A percentile compares a stretch with the other conserved stretches of the same genome.
Conservation (phyloP, 2,888 invertebrate species). For the Eristalis tenax region DNA sequence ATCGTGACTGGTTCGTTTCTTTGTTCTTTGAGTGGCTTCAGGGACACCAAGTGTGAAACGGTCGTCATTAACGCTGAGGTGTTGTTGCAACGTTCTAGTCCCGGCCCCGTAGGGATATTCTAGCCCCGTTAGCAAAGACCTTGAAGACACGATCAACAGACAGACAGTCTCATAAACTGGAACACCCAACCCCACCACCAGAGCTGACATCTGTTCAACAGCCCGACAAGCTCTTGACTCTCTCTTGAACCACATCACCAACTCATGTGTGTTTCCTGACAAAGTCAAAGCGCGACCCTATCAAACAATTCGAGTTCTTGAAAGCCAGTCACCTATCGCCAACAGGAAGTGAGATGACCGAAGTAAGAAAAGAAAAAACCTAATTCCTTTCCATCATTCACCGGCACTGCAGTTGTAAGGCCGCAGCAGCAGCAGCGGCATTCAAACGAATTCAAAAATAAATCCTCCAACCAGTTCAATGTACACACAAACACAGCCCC, state of each 20-base stretch:
- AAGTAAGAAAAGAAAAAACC: background rate
- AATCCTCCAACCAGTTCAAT: background rate
- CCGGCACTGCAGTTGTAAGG: background rate
- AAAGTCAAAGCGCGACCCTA: background rate
- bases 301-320: background rate
- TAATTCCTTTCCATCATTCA: background rate
- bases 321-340: background rate
- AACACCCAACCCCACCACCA: too few species aligned
- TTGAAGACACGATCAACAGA: too few species aligned
- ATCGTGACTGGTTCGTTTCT: background rate
- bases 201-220: too few species aligned
- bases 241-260: too few species aligned
- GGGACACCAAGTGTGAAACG: too few species aligned
- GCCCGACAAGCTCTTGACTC: too few species aligned
- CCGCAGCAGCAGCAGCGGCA: background rate
- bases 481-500: background rate
- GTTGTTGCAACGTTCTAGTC: too few species aligned
- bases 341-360: background rate
- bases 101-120: too few species aligned
- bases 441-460: background rate
- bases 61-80: too few species aligned
- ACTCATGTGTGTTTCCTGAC: background rate
- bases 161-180: too few species aligned
- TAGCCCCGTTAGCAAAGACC: too few species aligned
- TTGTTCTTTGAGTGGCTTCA: too few species aligned